Evolutionary conservation across 2,797 vertebrate species (phyloP), one percentile per base, ranked within the genome.

Genomic region (Rhyacichthys aspro): DNA sequence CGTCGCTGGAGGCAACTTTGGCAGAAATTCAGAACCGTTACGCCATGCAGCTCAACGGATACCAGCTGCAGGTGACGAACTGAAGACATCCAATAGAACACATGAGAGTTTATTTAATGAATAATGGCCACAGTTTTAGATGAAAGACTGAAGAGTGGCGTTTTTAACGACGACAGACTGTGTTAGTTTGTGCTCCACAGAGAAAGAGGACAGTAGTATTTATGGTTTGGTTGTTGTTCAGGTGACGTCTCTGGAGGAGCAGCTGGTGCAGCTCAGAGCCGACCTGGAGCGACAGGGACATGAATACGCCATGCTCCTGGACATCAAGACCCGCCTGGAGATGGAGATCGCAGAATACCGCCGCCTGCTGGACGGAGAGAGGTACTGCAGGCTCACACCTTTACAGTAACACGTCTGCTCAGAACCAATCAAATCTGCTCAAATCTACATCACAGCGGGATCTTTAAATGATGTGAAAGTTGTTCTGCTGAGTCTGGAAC

Each of bases 221-320:
- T 28, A 28, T 28, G 23, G 23, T 28, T 28, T 28, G 4, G 23
- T 28, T 28, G 4, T 3, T 18, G 8, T 11, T 0, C 18, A 92
- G 83, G 91, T 94, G 37, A 33, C n/a, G 10, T 77, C 32, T 0
- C 59, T 92, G 74, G 93, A 95, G 73, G 38, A 85, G 8, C 91
- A 93, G 72, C 65, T 94, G 59, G 18, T 41, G 0, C 80, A 87
- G 61, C 36, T 54, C 36, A 39, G 50, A 41, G 37, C 36, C 4
- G 19, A 41, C 19, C 17, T 41, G 37, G 50, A 34, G 18, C 38
- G 38, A 9, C 50, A 54, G 50, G 12, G 1, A 7, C 34, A 54
- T 18, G 11, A 54, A 17, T 54, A 54, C 50, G 11, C 10, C 0
- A 7, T 41, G 1, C 17, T 54, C 11, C 50, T 54, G 50, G 50